Percentiles rank a stretch among this genome's conserved stretches.
phyloP scores from a whole-genome alignment of 2,113 vertebrate species.

The Corythornis vintsioides region DNA sequence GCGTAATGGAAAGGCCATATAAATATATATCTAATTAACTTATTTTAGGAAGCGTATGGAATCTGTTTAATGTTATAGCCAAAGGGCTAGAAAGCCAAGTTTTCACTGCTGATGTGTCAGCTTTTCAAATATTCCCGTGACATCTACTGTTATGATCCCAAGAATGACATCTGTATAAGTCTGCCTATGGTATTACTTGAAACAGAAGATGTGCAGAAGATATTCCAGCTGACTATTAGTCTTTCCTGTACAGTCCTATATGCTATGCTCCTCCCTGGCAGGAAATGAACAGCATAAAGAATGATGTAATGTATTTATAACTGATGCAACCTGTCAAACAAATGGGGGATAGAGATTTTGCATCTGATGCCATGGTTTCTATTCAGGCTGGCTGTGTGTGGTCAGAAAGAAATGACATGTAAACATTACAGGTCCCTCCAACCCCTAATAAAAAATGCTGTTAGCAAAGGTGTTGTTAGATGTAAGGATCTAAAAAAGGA shows the following conservation, averaged over 20 bases:
- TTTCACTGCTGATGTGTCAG: background rate
- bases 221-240: background rate
- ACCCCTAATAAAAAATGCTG: background rate
- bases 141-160: background rate
- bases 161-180: background rate
- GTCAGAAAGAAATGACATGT: background rate
- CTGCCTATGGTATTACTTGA: background rate
- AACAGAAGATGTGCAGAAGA: background rate
- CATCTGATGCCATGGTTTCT: background rate
- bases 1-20: background rate
- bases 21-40: background rate
- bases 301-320: background rate
- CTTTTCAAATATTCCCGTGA: background rate
- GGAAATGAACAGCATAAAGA: background rate
- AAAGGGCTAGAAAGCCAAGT: background rate
- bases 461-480: slow-evolving; percentile 1
- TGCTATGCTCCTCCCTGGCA: background rate
- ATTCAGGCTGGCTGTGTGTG: background rate
- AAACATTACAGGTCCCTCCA: background rate
- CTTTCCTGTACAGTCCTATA: background rate
- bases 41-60: background rate
- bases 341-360: background rate
- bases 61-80: background rate
- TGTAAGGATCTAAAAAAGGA: background rate
- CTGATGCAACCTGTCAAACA: background rate